Base-by-base conservation (phyloP, 92 coral and sea anemone genomes). In the Parazoanthus swiftii region DNA sequence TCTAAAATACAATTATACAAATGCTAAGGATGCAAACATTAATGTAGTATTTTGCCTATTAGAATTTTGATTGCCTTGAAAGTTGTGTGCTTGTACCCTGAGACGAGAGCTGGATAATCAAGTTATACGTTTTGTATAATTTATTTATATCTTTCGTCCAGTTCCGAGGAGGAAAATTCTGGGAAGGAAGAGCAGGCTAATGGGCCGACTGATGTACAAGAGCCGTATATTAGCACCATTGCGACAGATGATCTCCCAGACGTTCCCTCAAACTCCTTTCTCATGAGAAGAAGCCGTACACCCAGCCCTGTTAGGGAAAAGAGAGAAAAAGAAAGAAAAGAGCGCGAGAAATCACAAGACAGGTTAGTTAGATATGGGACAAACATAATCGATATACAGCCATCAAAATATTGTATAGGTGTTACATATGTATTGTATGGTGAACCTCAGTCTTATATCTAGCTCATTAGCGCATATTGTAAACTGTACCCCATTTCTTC, bases 241-340 rank as follows among this genome's bases (percentile, higher is more conserved):
- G 71, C 92, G 8, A 93, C 91, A 2, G 98, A 93, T 21, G 94
- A 92, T 15, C 81, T 95, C 72, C 99, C 99, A 2, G 91, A 94
- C 89, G 97, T 91, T 6, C 99, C 98, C 11, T 91, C 91, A 67
- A 94, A 95, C 91, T 90, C 93, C 6, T 97, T 97, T 84, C 92
- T 97, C 39, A 89, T 95, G 91, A 92, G 98, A 88, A 88, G 99
- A 56, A 97, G 99, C 80, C 93, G 96, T 37, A 97, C 99, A 65
- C 99, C 99, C n/a, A 86, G 94, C 9, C 99, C 99, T 13, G 93
- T 97, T 11, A 93, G 98, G 80, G 95, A 93, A 83, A 93, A 90
- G 84, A 88, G 98, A 78, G 77, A 86, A 46, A 85, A 90, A 81
- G 86, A 85, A 35, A 74, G 77, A 90, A 89, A 85, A 84, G 90